phyloP scores from a whole-genome alignment of 2,797 vertebrate species.

The Salmo trutta region DNA sequence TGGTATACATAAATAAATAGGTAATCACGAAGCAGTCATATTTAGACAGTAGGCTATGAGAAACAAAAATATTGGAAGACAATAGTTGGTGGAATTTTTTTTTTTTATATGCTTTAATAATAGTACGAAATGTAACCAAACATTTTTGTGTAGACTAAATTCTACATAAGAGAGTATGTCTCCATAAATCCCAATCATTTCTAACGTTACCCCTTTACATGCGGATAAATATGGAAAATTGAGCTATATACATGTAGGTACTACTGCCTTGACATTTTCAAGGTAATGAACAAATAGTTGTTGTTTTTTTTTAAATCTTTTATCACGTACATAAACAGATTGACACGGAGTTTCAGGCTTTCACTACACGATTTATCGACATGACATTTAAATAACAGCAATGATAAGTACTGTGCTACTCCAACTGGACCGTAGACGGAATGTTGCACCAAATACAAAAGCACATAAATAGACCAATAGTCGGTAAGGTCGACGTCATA shows the following conservation, averaged over 20 bases:
- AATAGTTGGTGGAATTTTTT: slow-evolving; percentile 80
- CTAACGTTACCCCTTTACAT: slow-evolving; percentile 99
- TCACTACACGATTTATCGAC: slow-evolving; percentile 99
- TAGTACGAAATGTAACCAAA: slow-evolving; percentile 99
- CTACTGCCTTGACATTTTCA: slow-evolving; percentile 91
- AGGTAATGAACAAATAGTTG: slow-evolving; percentile 93
- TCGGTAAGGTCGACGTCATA: slow-evolving; percentile 89
- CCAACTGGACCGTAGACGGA: slow-evolving; percentile 99
- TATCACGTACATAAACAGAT: slow-evolving; percentile 99
- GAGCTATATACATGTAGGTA: slow-evolving; percentile 93
- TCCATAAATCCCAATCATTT: slow-evolving; percentile 99
- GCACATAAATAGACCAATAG: slow-evolving; percentile 98
- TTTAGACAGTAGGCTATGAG: slow-evolving; percentile 43
- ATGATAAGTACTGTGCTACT: slow-evolving; percentile 93
- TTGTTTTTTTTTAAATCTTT: slow-evolving; percentile 72
- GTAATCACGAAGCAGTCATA: slow-evolving; percentile 29
- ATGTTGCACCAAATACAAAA: slow-evolving; percentile 99
- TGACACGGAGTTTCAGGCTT: slow-evolving; percentile 99
- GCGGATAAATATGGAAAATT: slow-evolving; percentile 99
- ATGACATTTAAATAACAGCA: slow-evolving; percentile 99
- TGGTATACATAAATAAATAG: neutral
- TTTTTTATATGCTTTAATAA: slow-evolving; percentile 97
- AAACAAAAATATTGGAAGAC: slow-evolving; percentile 83
- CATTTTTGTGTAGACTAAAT: slow-evolving; percentile 99
- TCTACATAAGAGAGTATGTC: slow-evolving; percentile 99